phyloP scores from a whole-genome alignment of 2,888 invertebrate species.

The Dusona sp. region DNA sequence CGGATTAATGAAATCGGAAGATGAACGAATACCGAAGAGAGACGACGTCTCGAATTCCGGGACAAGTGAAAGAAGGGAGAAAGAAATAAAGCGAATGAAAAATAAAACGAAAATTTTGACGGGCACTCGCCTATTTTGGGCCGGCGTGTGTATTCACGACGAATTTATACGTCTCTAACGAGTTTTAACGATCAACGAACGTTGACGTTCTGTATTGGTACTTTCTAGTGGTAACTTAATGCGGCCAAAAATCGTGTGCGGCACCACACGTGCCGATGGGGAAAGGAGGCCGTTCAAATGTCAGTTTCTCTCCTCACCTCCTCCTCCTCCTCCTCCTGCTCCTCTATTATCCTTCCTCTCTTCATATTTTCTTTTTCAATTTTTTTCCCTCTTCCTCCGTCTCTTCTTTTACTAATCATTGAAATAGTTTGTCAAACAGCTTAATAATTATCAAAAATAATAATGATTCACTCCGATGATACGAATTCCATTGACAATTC shows the following conservation, averaged over 20 bases:
- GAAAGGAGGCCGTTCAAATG: slow-evolving; percentile 75
- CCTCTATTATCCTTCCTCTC: slow-evolving; percentile 11
- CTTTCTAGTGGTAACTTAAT: slow-evolving; percentile 66
- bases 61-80: slow-evolving; percentile 16
- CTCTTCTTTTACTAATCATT: not conserved
- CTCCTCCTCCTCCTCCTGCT: not conserved
- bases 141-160: slow-evolving; percentile 26
- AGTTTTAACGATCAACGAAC: slow-evolving; percentile 16
- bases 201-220: slow-evolving; percentile 26
- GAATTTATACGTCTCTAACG: slow-evolving; percentile 14
- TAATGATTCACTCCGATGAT: not conserved
- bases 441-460: not conserved
- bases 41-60: not conserved
- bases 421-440: not conserved
- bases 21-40: not conserved
- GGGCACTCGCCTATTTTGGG: slow-evolving; percentile 37
- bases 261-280: slow-evolving; percentile 63
- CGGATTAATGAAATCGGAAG: not conserved
- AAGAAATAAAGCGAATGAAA: slow-evolving; percentile 1
- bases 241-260: slow-evolving; percentile 64
- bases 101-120: slow-evolving; percentile 39
- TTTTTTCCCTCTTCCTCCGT: not conserved
- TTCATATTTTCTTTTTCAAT: not conserved
- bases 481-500: not conserved
- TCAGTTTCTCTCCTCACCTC: slow-evolving; percentile 62